Evolutionary conservation across 2,888 invertebrate species (phyloP).

Genomic region (Campoplex capitator): DNA sequence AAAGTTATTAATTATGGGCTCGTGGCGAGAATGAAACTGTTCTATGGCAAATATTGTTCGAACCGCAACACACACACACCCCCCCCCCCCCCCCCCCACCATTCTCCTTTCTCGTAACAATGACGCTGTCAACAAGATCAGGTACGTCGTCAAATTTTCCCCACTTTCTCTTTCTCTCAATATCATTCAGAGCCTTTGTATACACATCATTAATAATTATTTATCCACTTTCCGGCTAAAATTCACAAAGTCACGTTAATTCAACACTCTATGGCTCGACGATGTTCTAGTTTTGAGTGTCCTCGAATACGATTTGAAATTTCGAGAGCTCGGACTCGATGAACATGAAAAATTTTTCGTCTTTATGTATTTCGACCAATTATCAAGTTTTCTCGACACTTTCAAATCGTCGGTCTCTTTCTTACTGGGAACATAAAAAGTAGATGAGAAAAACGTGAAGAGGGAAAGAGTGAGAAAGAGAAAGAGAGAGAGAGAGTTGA

Average conservation of each 20-base stretch:
- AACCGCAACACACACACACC: constrained; percentile 59
- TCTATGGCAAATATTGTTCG: constrained; percentile 54
- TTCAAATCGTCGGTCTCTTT: constrained; percentile 8
- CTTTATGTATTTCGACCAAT: constrained; percentile 25
- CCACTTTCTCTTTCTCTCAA: constrained; percentile 27
- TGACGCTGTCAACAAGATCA: constrained; percentile 82
- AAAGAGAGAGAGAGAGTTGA: constrained; percentile 72
- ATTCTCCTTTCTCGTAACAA: constrained; percentile 74
- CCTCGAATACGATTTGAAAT: not conserved
- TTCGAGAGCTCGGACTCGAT: not conserved
- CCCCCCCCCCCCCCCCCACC: too few species aligned
- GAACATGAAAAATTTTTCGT: not conserved
- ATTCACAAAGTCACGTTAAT: constrained; percentile 54
- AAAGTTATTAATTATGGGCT: constrained; percentile 80
- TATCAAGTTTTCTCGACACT: constrained; percentile 30
- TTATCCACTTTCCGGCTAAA: constrained; percentile 67
- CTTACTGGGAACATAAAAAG: constrained; percentile 19
- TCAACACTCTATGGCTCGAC: not conserved
- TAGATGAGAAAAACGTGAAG: constrained; percentile 1
- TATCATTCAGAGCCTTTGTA: not conserved
- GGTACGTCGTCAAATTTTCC: constrained; percentile 75
- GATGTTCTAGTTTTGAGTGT: not conserved
- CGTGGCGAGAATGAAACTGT: constrained; percentile 36
- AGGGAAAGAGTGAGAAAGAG: constrained; percentile 23
- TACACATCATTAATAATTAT: constrained; percentile 80